Evolutionary conservation across 2,888 invertebrate genomes (phyloP).

Genomic region (Allacma fusca): DNA sequence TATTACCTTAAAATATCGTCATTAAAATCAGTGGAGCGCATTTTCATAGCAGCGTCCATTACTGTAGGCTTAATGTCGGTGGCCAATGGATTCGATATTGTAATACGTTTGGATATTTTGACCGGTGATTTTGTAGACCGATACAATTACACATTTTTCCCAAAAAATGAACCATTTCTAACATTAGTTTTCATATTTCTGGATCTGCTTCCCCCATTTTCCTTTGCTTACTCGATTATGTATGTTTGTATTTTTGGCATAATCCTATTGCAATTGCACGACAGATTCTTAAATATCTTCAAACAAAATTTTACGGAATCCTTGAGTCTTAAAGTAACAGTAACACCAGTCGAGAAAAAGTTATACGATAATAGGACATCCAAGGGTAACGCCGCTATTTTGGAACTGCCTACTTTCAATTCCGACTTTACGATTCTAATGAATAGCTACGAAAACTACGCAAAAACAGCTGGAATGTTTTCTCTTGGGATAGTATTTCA

Average conservation of each 20-base stretch:
- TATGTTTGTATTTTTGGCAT: neutral
- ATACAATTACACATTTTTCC: conserved; percentile 6
- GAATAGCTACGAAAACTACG: neutral
- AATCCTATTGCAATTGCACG: neutral
- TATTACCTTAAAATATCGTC: too few species aligned
- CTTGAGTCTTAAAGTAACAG: too few species aligned
- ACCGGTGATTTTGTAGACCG: neutral
- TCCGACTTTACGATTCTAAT: neutral
- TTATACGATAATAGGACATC: neutral
- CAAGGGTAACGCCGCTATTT: neutral
- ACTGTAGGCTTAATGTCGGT: neutral
- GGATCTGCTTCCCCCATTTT: neutral
- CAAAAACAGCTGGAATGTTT: neutral
- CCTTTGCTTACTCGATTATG: neutral
- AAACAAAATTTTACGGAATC: too few species aligned
- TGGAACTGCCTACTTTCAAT: neutral
- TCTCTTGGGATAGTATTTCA: neutral
- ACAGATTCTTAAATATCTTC: neutral
- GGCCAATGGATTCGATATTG: neutral
- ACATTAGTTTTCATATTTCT: neutral
- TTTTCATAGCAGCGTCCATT: neutral
- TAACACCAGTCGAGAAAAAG: too few species aligned
- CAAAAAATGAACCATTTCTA: neutral
- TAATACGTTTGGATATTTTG: neutral
- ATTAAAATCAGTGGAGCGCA: too few species aligned